Base-by-base conservation (phyloP, 2,888 invertebrate genomes). In the Pterostichus madidus region DNA sequence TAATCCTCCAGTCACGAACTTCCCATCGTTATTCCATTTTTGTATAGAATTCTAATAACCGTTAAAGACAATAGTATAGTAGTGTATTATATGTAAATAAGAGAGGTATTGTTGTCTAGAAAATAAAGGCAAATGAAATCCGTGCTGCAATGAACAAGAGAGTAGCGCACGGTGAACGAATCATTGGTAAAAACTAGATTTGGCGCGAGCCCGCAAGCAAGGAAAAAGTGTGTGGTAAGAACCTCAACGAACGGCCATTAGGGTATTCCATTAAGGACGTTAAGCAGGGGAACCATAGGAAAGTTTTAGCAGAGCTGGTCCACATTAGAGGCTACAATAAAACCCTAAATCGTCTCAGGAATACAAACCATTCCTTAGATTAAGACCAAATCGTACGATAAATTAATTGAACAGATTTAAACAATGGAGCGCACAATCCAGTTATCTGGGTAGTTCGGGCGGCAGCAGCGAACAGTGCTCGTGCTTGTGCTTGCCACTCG, bases 381-480 rank as follows among this genome's bases (percentile, higher is more conserved):
- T 83, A 83, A 68, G 83, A 83, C 77, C 83, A 77, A 83, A 77
- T 83, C 83, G 81, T 77, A 83, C 83, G 77, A 83, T 83, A 83
- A 83, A 83, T 83, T 83, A 83, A 83, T 83, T 83, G 83, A 83
- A 83, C 83, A 83, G 83, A 77, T 83, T 83, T 53, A 64, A 64
- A 83, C 83, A 83, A 83, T 61, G 83, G 83, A 76, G 76, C 61
- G 77, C 77, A 52, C 64, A 83, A 83, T 83, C 83, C 68, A 77
- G 83, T 83, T 83, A 83, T 83, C 83, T 83, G 83, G 39, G 49
- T 75, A 80, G 46, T 49, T 5, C 13, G 44, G 78, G 35, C 35
- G n/a, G 10, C 24, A 5, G 39, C 39, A 39, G 39, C 1, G 39
- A 39, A 39, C 39, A 5, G 52, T 75, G 75, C 49, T 52, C 35